These are phyloP conservation scores for fruit fly (Drosophila melanogaster) DNA, from an alignment of 1,140 invertebrate genomes.

Conservation along the genomic window DNA sequence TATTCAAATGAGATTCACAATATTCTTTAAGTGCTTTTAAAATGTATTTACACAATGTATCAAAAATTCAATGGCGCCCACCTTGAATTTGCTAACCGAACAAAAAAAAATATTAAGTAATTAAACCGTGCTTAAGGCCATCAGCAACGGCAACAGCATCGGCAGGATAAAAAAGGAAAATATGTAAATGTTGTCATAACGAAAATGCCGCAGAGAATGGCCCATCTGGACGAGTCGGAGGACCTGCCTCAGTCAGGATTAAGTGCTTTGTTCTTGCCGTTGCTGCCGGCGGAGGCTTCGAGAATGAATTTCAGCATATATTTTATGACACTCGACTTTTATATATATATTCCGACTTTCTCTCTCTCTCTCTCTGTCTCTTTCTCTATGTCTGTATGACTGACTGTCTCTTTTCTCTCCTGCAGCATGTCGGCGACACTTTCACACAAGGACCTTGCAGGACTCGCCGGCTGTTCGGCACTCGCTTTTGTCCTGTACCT, in stretches of 20 bases:
- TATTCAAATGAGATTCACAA: too few relatives aligned
- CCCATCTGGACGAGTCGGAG: slow-evolving; percentile 41
- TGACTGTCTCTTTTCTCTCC: slow-evolving; percentile 25
- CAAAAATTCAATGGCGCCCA: neutral
- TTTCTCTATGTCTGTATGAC: slow-evolving; percentile 15
- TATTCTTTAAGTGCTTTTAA: neutral
- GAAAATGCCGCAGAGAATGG: slow-evolving; percentile 51
- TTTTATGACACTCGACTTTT: slow-evolving; percentile 81
- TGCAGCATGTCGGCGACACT: slow-evolving; percentile 44
- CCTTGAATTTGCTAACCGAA: slow-evolving; percentile 26
- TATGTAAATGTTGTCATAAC: slow-evolving; percentile 53
- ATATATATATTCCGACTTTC: slow-evolving; percentile 63
- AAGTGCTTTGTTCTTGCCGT: slow-evolving; percentile 52
- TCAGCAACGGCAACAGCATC: slow-evolving; percentile 10
- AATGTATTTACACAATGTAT: slow-evolving; percentile 26
- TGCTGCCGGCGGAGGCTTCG: slow-evolving; percentile 40
- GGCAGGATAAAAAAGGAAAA: slow-evolving; percentile 33
- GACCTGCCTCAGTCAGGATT: slow-evolving; percentile 53
- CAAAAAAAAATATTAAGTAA: slow-evolving; percentile 45
- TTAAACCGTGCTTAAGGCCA: slow-evolving; percentile 41
- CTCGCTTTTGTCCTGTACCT: slow-evolving; percentile 93
- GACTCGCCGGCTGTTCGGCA: slow-evolving; percentile 88
- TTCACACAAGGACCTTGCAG: slow-evolving; percentile 88
- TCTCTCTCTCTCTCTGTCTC: slow-evolving; percentile 13
- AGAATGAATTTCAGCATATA: slow-evolving; percentile 79